Conservation (phyloP, 2,113 vertebrate species). For the Grammomys dolichurus region DNA sequence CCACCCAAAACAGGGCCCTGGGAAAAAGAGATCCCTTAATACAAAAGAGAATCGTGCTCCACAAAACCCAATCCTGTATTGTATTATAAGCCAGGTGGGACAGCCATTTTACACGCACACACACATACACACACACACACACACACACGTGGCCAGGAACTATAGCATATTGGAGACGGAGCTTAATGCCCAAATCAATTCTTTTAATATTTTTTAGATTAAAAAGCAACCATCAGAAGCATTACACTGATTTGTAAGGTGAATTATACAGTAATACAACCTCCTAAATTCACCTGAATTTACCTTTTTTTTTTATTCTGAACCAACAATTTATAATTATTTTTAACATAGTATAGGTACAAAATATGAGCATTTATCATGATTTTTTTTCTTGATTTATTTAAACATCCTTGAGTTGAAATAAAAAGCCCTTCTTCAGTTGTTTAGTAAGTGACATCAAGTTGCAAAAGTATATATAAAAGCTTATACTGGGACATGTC, state of each 20-base stretch:
- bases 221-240: conserved; percentile 28
- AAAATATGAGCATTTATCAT: conserved; percentile 43
- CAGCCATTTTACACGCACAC: background rate
- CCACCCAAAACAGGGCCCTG: background rate
- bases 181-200: conserved; percentile 60
- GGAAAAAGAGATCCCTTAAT: background rate
- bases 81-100: conserved; percentile 46
- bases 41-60: background rate
- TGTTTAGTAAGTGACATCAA: conserved; percentile 37
- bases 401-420: conserved; percentile 12
- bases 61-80: conserved; percentile 26
- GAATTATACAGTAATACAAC: conserved; percentile 15
- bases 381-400: conserved; percentile 49
- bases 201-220: conserved; percentile 56
- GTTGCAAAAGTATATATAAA: background rate
- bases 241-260: conserved; percentile 27
- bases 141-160: background rate
- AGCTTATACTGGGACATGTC: background rate
- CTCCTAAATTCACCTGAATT: conserved; percentile 43
- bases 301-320: conserved; percentile 6
- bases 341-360: background rate
- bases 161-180: conserved; percentile 32
- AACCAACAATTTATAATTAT: conserved; percentile 37
- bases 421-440: background rate
- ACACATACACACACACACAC: no score